Conservation (phyloP, 2,888 invertebrate genomes). For the Agrilus mali region DNA sequence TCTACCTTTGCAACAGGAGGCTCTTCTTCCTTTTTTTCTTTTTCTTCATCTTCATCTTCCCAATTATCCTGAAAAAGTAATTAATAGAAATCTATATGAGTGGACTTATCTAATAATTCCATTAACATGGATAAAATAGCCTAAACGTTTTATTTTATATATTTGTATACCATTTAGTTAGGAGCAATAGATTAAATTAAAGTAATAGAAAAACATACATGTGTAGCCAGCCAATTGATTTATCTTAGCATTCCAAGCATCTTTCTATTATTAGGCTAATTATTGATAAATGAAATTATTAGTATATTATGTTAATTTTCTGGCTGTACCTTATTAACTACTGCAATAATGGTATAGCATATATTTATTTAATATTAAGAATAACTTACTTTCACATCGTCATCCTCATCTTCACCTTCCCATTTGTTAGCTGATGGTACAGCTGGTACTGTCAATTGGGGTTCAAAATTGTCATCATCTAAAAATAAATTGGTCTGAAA, state of each 20-base stretch:
- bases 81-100: too few species aligned
- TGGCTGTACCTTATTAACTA: background rate
- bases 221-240: too few species aligned
- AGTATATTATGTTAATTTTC: too few species aligned
- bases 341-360: background rate
- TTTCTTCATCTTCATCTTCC: constrained; percentile 83
- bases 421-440: constrained; percentile 58
- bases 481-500: constrained; percentile 20
- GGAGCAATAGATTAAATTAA: too few species aligned
- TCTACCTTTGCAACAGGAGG: constrained; percentile 28
- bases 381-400: constrained; percentile 61
- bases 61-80: constrained; percentile 65
- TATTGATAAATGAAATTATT: too few species aligned
- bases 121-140: too few species aligned
- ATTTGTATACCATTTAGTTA: too few species aligned
- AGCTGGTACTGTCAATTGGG: constrained; percentile 47
- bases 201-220: too few species aligned
- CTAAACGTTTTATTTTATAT: too few species aligned
- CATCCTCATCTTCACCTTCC: constrained; percentile 83
- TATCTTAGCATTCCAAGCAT: too few species aligned
- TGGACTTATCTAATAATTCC: too few species aligned
- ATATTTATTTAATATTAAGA: constrained; percentile 9
- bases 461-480: constrained; percentile 64
- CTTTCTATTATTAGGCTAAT: too few species aligned
- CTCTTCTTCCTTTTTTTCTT: constrained; percentile 62